Evolutionary conservation across 2,113 vertebrate genomes (phyloP).

Genomic region (Pluvianellus socialis): DNA sequence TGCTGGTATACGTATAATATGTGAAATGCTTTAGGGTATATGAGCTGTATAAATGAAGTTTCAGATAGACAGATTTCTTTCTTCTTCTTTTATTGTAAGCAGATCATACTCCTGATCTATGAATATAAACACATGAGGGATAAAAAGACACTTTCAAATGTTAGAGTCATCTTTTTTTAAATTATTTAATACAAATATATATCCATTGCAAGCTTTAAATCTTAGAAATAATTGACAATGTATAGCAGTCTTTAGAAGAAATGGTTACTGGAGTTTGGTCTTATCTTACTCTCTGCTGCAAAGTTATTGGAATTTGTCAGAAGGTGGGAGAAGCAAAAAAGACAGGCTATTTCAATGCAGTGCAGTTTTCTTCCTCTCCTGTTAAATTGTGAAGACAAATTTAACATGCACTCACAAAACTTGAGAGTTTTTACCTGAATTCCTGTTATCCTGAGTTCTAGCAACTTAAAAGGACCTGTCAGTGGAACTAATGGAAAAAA

Average conservation of each 20-base stretch:
- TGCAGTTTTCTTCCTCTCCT: background rate
- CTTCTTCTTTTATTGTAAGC: background rate
- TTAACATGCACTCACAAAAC: background rate
- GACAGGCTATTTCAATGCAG: background rate
- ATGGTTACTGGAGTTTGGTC: background rate
- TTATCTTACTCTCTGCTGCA: background rate
- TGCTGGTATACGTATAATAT: background rate
- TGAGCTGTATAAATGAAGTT: background rate
- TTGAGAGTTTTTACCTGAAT: background rate
- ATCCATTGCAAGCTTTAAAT: background rate
- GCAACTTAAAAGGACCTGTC: background rate
- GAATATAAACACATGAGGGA: background rate
- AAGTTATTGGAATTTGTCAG: background rate
- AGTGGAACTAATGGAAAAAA: background rate
- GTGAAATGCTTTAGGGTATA: background rate
- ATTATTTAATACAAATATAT: background rate
- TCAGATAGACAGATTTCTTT: background rate
- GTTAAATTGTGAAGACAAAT: background rate
- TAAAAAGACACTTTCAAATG: background rate
- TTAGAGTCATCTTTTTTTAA: background rate
- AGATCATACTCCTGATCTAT: background rate
- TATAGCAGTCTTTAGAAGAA: background rate
- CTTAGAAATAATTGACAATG: background rate
- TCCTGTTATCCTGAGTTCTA: background rate
- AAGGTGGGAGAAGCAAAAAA: background rate